Percentiles rank a stretch among this genome's conserved stretches.
phyloP scores from a whole-genome alignment of 1,140 invertebrate species.

The Ephestia elutella region DNA sequence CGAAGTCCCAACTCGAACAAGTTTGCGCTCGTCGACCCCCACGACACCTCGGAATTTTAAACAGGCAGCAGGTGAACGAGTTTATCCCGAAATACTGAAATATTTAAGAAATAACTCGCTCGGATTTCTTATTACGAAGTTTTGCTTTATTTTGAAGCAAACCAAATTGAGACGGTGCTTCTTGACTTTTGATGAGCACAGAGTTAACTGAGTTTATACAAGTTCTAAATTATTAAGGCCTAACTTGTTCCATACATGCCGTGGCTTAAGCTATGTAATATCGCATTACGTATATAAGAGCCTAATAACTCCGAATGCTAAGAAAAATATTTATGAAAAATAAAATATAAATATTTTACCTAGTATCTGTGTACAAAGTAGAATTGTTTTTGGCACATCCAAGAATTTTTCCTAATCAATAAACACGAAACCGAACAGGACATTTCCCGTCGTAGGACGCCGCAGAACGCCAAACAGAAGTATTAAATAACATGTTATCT shows the following conservation, averaged over 20 bases:
- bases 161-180: conserved; percentile 9
- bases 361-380: too few relatives aligned
- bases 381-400: too few relatives aligned
- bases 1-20: conserved; percentile 36
- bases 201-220: conserved; percentile 9
- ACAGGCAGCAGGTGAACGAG: conserved; percentile 47
- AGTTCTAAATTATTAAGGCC: not conserved
- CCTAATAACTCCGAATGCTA: not conserved
- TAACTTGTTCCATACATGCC: not conserved
- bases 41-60: conserved; percentile 56
- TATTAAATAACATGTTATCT: conserved; percentile 64
- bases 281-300: too few relatives aligned
- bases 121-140: conserved; percentile 41
- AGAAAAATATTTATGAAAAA: not conserved
- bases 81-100: conserved; percentile 43
- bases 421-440: conserved; percentile 10
- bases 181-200: conserved; percentile 11
- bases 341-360: too few relatives aligned
- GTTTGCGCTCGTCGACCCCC: conserved; percentile 31
- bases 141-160: conserved; percentile 18
- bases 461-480: conserved; percentile 47
- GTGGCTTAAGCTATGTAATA: not conserved
- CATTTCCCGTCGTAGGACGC: conserved; percentile 39
- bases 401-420: not conserved
- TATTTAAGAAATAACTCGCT: conserved; percentile 41